Conservation (phyloP, 2,888 invertebrate genomes). For the Thecophora atra region DNA sequence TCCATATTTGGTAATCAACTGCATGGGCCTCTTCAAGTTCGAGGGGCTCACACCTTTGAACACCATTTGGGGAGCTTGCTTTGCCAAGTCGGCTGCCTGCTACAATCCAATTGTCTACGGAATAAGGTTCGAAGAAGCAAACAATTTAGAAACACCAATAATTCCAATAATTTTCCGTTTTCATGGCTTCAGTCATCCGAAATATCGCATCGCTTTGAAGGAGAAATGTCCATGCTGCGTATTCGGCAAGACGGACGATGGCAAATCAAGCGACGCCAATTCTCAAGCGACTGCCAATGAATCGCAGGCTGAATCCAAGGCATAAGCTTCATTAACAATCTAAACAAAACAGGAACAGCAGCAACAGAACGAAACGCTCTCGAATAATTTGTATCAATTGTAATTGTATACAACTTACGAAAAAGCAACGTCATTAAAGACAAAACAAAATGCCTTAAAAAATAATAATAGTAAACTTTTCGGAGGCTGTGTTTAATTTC, state of each 20-base stretch:
- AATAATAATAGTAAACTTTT: slow-evolving; percentile 53
- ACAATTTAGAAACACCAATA: neutral
- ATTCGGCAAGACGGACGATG: slow-evolving; percentile 63
- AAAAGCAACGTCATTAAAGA: slow-evolving; percentile 61
- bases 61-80: slow-evolving; percentile 89
- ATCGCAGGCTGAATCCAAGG: slow-evolving; percentile 58
- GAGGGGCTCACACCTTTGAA: slow-evolving; percentile 79
- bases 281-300: slow-evolving; percentile 63
- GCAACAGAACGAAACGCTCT: slow-evolving; percentile 61
- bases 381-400: slow-evolving; percentile 50
- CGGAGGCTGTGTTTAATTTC: slow-evolving; percentile 36
- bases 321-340: slow-evolving; percentile 51
- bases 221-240: slow-evolving; percentile 72
- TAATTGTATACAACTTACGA: slow-evolving; percentile 48
- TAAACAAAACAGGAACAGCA: slow-evolving; percentile 56
- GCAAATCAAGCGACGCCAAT: slow-evolving; percentile 59
- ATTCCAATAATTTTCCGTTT: neutral
- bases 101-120: slow-evolving; percentile 93
- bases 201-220: slow-evolving; percentile 71
- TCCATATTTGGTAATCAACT: slow-evolving; percentile 86
- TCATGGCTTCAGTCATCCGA: slow-evolving; percentile 68
- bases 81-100: slow-evolving; percentile 90
- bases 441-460: slow-evolving; percentile 45
- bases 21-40: slow-evolving; percentile 80
- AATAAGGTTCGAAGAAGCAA: slow-evolving; percentile 73